Percentiles rank a stretch among this genome's conserved stretches.
phyloP scores from a whole-genome alignment of 2,113 vertebrate species.

The Andinoacara biseriatus region DNA sequence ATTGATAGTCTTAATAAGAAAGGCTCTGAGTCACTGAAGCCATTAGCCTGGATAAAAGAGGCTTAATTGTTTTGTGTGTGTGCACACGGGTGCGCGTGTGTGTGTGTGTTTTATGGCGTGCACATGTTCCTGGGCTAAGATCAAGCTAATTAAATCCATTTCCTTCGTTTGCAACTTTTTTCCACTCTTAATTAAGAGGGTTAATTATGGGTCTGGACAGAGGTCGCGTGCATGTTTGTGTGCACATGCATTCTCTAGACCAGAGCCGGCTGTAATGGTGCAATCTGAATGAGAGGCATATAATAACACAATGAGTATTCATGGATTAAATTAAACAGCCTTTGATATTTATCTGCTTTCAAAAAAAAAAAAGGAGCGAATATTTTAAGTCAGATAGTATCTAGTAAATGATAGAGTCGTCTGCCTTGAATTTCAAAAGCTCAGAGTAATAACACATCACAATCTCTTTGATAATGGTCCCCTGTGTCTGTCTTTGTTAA shows the following conservation, averaged over 20 bases:
- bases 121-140: slow-evolving; percentile 51
- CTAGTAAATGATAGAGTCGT: slow-evolving; percentile 25
- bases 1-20: slow-evolving; percentile 82
- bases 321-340: slow-evolving; percentile 12
- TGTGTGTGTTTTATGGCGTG: slow-evolving; percentile 43
- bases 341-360: slow-evolving; percentile 28
- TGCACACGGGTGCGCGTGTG: slow-evolving; percentile 32
- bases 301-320: slow-evolving; percentile 16
- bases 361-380: background rate
- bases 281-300: background rate
- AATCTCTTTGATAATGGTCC: slow-evolving; percentile 24
- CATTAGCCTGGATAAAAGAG: slow-evolving; percentile 79
- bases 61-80: slow-evolving; percentile 81
- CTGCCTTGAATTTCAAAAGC: slow-evolving; percentile 29
- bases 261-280: background rate
- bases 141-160: slow-evolving; percentile 82
- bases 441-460: slow-evolving; percentile 5
- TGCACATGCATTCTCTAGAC: background rate
- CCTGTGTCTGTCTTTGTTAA: background rate
- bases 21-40: slow-evolving; percentile 75
- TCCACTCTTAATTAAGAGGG: slow-evolving; percentile 77
- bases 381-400: slow-evolving; percentile 13
- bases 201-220: slow-evolving; percentile 72
- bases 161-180: slow-evolving; percentile 74
- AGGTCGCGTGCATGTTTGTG: slow-evolving; percentile 40